Evolutionary conservation across 2,113 vertebrate species (phyloP).

Genomic region (Leptosomus discolor): DNA sequence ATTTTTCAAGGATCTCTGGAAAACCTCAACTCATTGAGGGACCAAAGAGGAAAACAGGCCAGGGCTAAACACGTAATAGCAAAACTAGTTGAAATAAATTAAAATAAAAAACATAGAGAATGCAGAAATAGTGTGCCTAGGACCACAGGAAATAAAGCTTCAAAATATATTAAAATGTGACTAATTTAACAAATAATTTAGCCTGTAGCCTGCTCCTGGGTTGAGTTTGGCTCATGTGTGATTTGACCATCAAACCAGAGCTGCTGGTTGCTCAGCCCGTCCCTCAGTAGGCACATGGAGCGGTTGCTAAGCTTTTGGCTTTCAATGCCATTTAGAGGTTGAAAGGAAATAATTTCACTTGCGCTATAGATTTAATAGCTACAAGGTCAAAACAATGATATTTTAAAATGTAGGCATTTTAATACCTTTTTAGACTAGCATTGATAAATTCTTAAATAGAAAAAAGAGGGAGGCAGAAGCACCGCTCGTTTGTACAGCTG

Average conservation of each 20-base stretch:
- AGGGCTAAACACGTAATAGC: not conserved
- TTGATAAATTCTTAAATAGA: not conserved
- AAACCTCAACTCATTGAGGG: not conserved
- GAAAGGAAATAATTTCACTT: not conserved
- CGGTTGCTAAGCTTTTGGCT: not conserved
- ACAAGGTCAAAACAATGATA: not conserved
- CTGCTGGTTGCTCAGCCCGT: not conserved
- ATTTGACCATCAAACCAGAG: not conserved
- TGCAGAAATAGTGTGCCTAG: not conserved
- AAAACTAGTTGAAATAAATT: not conserved
- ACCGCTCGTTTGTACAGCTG: not conserved
- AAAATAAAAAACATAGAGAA: not conserved
- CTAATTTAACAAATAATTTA: slow-evolving; percentile 8
- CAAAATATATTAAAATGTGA: not conserved
- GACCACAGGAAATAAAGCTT: slow-evolving; percentile 14
- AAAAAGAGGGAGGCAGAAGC: not conserved
- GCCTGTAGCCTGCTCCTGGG: not conserved
- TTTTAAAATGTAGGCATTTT: not conserved
- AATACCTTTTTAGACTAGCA: not conserved
- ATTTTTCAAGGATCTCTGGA: not conserved
- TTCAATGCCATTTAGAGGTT: not conserved
- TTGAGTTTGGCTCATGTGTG: not conserved
- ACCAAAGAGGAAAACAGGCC: not conserved
- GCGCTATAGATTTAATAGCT: not conserved
- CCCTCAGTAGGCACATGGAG: not conserved